phyloP scores from a whole-genome alignment of 2,888 invertebrate genomes.

The Lordiphosa fenestrarum region DNA sequence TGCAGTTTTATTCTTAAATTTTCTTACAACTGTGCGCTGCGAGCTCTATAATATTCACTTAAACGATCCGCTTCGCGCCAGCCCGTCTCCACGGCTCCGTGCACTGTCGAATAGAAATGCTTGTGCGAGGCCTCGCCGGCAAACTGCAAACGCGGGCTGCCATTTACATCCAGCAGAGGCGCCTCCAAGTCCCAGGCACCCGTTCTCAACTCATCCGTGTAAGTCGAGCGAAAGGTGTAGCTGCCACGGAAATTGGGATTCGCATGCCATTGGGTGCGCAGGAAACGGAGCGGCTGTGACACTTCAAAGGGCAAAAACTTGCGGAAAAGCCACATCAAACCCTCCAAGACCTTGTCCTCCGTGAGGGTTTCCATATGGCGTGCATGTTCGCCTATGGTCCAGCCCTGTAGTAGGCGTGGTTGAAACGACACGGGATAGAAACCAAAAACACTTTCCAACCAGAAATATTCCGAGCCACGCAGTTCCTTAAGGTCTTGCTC shows the following conservation, averaged over 20 bases:
- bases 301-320: conserved; percentile 68
- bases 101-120: conserved; percentile 83
- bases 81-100: conserved; percentile 88
- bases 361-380: conserved; percentile 83
- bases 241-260: conserved; percentile 84
- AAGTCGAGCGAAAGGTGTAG: conserved; percentile 84
- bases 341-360: conserved; percentile 80
- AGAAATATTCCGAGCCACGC: conserved; percentile 76
- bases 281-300: conserved; percentile 53
- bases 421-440: conserved; percentile 84
- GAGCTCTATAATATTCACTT: conserved; percentile 70
- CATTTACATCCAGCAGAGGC: conserved; percentile 79
- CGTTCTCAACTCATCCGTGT: conserved; percentile 82
- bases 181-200: conserved; percentile 82
- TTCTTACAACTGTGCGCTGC: too few relatives aligned
- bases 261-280: conserved; percentile 84
- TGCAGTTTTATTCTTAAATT: too few relatives aligned
- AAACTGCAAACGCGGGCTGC: conserved; percentile 83
- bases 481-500: conserved; percentile 78
- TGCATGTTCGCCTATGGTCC: conserved; percentile 85
- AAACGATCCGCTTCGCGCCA: conserved; percentile 86
- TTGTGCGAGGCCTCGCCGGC: conserved; percentile 86
- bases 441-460: conserved; percentile 84
- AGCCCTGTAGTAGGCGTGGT: conserved; percentile 84
- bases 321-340: conserved; percentile 61